These are phyloP conservation scores for Diplazon laetatorius DNA, from an alignment of 2,888 invertebrate species.

Conservation along the genomic window DNA sequence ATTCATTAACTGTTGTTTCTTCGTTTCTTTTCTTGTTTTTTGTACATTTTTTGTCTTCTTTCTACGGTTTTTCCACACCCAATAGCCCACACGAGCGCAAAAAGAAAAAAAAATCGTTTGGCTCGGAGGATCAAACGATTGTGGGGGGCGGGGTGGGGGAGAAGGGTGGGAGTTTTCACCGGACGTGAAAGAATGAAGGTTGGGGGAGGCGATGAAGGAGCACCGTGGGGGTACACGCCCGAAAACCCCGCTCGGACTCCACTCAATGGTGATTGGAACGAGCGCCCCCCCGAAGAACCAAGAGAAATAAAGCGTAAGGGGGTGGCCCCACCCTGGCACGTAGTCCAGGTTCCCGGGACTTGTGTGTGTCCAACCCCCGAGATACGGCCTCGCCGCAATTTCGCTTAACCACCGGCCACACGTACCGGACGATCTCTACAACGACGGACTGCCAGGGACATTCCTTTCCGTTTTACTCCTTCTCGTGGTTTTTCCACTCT, in stretches of 20 bases:
- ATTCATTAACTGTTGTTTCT: constrained; percentile 6
- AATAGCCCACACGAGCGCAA: constrained; percentile 38
- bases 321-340: constrained; percentile 55
- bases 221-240: neutral
- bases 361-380: constrained; percentile 60
- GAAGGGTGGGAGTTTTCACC: too few relatives aligned
- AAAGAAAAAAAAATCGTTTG: too few relatives aligned
- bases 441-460: constrained; percentile 45
- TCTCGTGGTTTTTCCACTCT: constrained; percentile 28
- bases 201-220: constrained; percentile 40
- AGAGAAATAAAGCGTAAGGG: constrained; percentile 66
- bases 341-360: constrained; percentile 58
- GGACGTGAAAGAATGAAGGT: constrained; percentile 45
- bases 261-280: constrained; percentile 69
- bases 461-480: constrained; percentile 63
- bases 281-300: constrained; percentile 73
- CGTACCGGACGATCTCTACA: constrained; percentile 51
- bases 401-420: constrained; percentile 53
- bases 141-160: too few relatives aligned
- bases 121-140: constrained; percentile 64
- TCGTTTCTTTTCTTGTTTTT: too few relatives aligned
- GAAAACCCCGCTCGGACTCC: constrained; percentile 43
- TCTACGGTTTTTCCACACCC: constrained; percentile 25
- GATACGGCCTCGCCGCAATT: constrained; percentile 55
- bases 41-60: too few relatives aligned